Evolutionary conservation across 2,113 vertebrate species (phyloP), one percentile per base, ranked within the genome.

Genomic region (Hippoglossus stenolepis): DNA sequence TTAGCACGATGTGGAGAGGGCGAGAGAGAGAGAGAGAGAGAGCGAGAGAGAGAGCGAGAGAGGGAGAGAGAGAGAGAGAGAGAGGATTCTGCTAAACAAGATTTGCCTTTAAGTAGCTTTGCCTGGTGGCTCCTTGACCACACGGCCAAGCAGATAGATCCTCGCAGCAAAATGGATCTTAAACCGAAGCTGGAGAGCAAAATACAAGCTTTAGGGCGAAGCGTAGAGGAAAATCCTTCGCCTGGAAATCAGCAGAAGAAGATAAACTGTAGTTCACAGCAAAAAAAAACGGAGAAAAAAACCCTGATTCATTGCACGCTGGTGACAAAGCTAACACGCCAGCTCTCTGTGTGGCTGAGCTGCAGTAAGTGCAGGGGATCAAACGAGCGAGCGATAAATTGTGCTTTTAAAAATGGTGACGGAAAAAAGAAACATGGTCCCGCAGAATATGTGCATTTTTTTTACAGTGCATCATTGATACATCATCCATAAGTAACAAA

Each of bases 31-130:
- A 47, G 45, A 47, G 14, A 11, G 45, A 3, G 18, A 1, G 26
- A 58, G 43, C 20, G 40, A 43, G 10, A 43, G 40, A 43, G 40
- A 43, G 40, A 43, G 40, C 13, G 40, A 11, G 40, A 43, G 40
- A 43, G 40, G 65, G 51, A 7, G 20, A 2, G 35, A 54, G 43
- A 24, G 45, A 47, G 14, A 63, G 76, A 23, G 65, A n/a, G 21
- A 31, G 18, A 92, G 89, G 91, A 92, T 93, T 94, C 84, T 81
- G 78, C 86, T 78, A 80, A 92, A 92, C 86, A 69, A 90, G 90
- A 90, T 93, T 89, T 90, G 85, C 65, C 78, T 82, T 73, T 88
- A 91, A 94, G 93, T 83, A 92, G 93, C 91, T 94, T 94, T 92
- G 77, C 82, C 82, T 49, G 64, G 73, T 76, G 86, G 89, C 85